Evolutionary conservation across 1,140 invertebrate species (phyloP), one percentile per base, ranked within the genome.

Genomic region (Polyergus mexicanus): DNA sequence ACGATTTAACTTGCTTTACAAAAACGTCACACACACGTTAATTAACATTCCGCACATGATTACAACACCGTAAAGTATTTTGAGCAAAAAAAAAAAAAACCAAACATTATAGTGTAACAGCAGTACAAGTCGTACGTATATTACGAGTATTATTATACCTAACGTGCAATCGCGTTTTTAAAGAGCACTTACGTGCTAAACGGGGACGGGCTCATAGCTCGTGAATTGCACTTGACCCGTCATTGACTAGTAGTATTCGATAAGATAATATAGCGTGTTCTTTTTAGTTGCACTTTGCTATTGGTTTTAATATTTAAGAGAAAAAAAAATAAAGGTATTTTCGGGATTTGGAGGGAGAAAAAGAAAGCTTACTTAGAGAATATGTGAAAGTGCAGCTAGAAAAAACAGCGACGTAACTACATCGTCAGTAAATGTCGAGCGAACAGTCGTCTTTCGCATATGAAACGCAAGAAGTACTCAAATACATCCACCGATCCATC

Each of bases 181-280:
- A 71, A 91, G 84, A 91, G 88, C 86, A 88, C 86, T 92, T 92
- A 92, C 65, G 90, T 84, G 89, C 88, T 89, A 88, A 72, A 77
- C 8, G 22, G 66, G 89, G 86, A 92, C 84, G 81, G 76, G 51
- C 28, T 85, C 80, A 76, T 68, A 84, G 68, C 84, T 90, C 54
- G 85, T 51, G 72, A 80, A 92, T 88, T 91, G 87, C 86, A 90
- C 86, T 87, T 84, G 84, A 80, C 89, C 88, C 91, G 86, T 60
- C 78, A 81, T 92, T 93, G 91, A 92, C 92, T 93, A 93, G 92
- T 83, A 74, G 62, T 81, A 68, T 44, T 68, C 66, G 38, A 32
- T 56, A 83, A 81, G 66, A 47, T 81, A 81, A 81, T 81, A 81
- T 44, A 60, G 54, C 16, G 54, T 51, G 68, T 83, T 81, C 22